Percentiles rank a stretch among this genome's conserved stretches.
These are phyloP conservation scores for Tenthredo mesomela DNA, from an alignment of 2,888 invertebrate genomes.

Conservation along the genomic window DNA sequence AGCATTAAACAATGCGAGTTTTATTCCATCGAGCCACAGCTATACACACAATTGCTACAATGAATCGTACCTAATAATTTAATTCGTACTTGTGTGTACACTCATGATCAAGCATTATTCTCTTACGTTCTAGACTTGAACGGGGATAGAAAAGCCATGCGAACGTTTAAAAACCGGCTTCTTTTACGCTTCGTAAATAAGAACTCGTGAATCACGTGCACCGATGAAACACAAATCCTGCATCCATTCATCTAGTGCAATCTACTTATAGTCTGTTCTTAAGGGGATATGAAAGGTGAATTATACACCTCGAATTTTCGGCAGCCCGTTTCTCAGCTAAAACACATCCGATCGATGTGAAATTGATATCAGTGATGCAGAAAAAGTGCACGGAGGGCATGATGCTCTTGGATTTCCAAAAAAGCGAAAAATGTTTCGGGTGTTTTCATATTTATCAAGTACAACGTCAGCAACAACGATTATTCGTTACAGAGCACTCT, in stretches of 20 bases:
- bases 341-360: too few relatives aligned
- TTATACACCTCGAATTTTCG: too few relatives aligned
- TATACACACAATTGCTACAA: neutral
- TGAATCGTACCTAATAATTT: neutral
- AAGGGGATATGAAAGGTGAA: too few relatives aligned
- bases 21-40: neutral
- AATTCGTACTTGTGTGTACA: neutral
- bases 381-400: too few relatives aligned
- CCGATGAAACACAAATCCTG: neutral
- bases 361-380: too few relatives aligned
- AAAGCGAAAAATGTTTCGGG: too few relatives aligned
- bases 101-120: neutral
- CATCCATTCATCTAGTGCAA: neutral
- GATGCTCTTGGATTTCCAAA: too few relatives aligned
- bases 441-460: too few relatives aligned
- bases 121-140: neutral
- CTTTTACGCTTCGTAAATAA: conserved; percentile 36
- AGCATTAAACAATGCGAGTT: neutral
- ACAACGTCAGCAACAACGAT: too few relatives aligned
- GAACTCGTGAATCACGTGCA: conserved; percentile 23
- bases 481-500: too few relatives aligned
- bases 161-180: conserved; percentile 13
- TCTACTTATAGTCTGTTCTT: neutral
- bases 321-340: too few relatives aligned
- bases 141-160: neutral